phyloP scores from a whole-genome alignment of 2,113 vertebrate genomes.

The Hirundichthys speculiger region DNA sequence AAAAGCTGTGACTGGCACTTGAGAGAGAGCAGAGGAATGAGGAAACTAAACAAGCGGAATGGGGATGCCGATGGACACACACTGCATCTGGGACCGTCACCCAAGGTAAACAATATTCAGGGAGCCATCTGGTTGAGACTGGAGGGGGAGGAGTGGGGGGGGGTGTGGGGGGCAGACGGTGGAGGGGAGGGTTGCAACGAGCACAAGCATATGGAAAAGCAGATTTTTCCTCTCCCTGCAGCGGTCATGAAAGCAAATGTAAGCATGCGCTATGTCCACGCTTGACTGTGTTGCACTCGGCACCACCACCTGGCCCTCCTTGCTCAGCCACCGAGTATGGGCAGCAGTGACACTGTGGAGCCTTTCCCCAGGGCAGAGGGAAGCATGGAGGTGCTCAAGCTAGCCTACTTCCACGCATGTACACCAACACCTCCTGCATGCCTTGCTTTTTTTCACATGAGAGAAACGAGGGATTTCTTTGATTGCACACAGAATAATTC shows the following conservation, averaged over 20 bases:
- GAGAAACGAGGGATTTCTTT: slow-evolving; percentile 37
- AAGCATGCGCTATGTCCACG: slow-evolving; percentile 88
- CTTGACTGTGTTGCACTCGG: slow-evolving; percentile 94
- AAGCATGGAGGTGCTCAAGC: slow-evolving; percentile 70
- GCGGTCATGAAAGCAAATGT: slow-evolving; percentile 93
- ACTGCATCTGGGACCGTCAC: slow-evolving; percentile 92
- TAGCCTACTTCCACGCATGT: slow-evolving; percentile 78
- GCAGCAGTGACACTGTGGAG: slow-evolving; percentile 89
- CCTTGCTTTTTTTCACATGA: slow-evolving; percentile 65
- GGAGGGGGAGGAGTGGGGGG: slow-evolving; percentile 72
- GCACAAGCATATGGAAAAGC: slow-evolving; percentile 99
- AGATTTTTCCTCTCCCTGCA: slow-evolving; percentile 98
- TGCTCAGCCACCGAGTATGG: slow-evolving; percentile 95
- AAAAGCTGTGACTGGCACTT: slow-evolving; percentile 42
- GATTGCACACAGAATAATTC: slow-evolving; percentile 1
- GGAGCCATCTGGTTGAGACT: slow-evolving; percentile 95
- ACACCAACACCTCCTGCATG: slow-evolving; percentile 69
- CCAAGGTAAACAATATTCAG: slow-evolving; percentile 99
- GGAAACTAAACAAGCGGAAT: slow-evolving; percentile 62
- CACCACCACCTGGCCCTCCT: slow-evolving; percentile 99
- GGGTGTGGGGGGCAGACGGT: slow-evolving; percentile 68
- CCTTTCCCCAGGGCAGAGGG: slow-evolving; percentile 88
- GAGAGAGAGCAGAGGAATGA: slow-evolving; percentile 62
- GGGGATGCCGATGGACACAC: slow-evolving; percentile 75
- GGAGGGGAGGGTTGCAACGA: slow-evolving; percentile 88